These are phyloP conservation scores for Chaetogeoica ovagalla DNA, from an alignment of 2,888 invertebrate genomes.

Conservation along the genomic window DNA sequence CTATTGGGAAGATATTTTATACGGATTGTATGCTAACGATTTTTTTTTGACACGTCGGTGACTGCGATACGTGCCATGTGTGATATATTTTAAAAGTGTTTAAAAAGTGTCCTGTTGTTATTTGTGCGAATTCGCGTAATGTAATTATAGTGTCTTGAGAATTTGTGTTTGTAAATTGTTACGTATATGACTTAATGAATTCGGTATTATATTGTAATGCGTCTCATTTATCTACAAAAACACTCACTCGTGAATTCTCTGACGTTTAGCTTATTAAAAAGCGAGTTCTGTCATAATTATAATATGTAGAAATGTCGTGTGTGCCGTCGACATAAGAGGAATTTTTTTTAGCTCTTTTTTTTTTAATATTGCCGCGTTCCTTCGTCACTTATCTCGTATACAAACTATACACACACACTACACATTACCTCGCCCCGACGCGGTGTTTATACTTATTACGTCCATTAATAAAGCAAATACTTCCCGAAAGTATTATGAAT, in stretches of 20 bases:
- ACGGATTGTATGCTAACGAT: too few relatives aligned
- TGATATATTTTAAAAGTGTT: too few relatives aligned
- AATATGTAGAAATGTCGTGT: too few relatives aligned
- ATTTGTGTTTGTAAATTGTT: background rate
- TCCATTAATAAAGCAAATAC: conserved; percentile 39
- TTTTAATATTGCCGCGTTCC: background rate
- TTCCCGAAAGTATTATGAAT: conserved; percentile 11
- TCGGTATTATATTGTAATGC: background rate
- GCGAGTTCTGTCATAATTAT: conserved; percentile 10
- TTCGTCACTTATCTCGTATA: background rate
- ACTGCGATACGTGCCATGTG: too few relatives aligned
- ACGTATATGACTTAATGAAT: background rate
- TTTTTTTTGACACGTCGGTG: too few relatives aligned
- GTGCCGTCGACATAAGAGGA: background rate
- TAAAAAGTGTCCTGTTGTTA: too few relatives aligned
- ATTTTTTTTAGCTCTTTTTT: conserved; percentile 4
- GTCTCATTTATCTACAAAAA: background rate
- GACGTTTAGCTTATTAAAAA: background rate
- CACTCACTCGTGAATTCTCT: background rate
- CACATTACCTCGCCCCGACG: background rate
- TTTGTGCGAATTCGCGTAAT: too few relatives aligned
- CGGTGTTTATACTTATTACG: background rate
- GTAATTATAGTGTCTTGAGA: too few relatives aligned
- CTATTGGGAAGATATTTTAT: too few relatives aligned
- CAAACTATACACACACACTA: background rate